Evolutionary conservation across 2,113 vertebrate species (phyloP).

Genomic region (Sturnus vulgaris): DNA sequence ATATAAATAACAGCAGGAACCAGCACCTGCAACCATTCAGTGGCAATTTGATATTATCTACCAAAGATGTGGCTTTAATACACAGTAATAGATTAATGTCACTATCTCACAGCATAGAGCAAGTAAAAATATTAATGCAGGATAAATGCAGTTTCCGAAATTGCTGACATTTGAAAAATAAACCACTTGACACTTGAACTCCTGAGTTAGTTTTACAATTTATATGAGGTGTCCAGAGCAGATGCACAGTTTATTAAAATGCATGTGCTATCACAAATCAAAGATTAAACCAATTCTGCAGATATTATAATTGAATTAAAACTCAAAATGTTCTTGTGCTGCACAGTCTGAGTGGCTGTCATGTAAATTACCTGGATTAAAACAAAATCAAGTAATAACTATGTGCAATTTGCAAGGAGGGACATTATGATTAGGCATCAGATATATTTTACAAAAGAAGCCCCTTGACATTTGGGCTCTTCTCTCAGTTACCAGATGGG

Average conservation of each 20-base stretch:
- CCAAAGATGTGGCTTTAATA: not conserved
- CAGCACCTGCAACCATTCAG: not conserved
- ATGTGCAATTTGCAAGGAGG: not conserved
- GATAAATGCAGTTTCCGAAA: not conserved
- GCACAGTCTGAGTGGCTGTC: not conserved
- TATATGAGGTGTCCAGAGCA: not conserved
- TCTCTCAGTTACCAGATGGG: constrained; percentile 22
- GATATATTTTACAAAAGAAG: not conserved
- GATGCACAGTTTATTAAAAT: not conserved
- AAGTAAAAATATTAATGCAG: not conserved
- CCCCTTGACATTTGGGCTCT: constrained; percentile 9
- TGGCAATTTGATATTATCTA: not conserved
- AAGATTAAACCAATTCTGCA: not conserved
- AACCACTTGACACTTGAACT: not conserved
- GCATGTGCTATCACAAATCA: not conserved
- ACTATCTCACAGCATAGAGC: not conserved
- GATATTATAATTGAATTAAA: not conserved
- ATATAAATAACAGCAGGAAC: not conserved
- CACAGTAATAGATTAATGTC: not conserved
- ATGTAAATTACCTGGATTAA: not conserved
- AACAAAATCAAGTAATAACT: not conserved
- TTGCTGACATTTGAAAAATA: constrained; percentile 1
- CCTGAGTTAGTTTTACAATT: not conserved
- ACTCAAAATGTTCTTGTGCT: not conserved
- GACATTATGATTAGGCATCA: not conserved